Conservation (phyloP, 1,140 invertebrate species). For the Chionoecetes opilio region DNA sequence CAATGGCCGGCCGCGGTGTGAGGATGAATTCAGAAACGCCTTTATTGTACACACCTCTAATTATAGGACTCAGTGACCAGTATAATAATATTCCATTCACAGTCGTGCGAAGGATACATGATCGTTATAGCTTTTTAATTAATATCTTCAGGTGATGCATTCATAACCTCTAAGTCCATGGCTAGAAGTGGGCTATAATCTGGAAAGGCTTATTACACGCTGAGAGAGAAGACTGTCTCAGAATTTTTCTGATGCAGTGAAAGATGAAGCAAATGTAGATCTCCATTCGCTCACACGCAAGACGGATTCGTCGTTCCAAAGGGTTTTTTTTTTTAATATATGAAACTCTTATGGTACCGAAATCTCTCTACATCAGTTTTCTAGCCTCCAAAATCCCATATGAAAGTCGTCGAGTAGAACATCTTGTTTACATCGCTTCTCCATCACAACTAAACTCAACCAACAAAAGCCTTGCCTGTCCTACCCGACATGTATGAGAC, state of each 20-base stretch:
- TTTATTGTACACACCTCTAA: not conserved
- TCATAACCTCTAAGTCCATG: not conserved
- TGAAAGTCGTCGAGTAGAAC: no score
- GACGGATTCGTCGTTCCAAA: not conserved
- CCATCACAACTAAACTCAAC: not conserved
- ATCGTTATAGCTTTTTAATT: slow-evolving; percentile 16
- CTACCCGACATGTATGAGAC: not conserved
- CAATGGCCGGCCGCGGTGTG: not conserved
- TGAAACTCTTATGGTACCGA: no score
- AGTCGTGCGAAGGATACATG: not conserved
- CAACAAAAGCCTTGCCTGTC: not conserved
- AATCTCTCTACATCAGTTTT: not conserved
- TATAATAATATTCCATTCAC: not conserved
- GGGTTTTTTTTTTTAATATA: no score
- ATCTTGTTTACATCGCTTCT: no score
- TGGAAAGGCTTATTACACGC: not conserved
- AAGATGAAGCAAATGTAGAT: not conserved
- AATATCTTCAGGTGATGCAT: not conserved
- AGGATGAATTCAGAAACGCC: not conserved
- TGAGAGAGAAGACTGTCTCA: slow-evolving; percentile 1
- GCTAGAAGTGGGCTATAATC: slow-evolving; percentile 3
- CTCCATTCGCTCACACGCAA: not conserved
- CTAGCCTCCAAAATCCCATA: no score
- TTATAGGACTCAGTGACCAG: slow-evolving; percentile 11
- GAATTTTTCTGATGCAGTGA: not conserved